Base-by-base conservation (phyloP, 2,113 vertebrate genomes). In the Noctilio leporinus region DNA sequence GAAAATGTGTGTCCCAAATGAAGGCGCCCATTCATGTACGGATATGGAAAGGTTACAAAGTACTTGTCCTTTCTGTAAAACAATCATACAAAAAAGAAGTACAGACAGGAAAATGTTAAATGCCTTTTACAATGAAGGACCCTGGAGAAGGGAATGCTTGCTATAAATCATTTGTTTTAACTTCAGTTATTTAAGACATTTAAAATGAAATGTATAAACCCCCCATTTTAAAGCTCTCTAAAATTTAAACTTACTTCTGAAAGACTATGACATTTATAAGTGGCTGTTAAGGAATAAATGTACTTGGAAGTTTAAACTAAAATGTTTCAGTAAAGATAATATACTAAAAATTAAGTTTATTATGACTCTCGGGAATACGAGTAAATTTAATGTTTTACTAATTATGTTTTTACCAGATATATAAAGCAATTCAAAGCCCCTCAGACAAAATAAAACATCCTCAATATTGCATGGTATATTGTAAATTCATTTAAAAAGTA, bases 11-110 rank as follows among this genome's bases (percentile, higher is more conserved):
- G 99, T 70, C 99, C 99, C 89, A 99, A 98, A 96, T 99, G 99
- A 96, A 99, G 98, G 26, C 99, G 99, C 43, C 99, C 99, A 22
- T 99, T 99, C 99, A 99, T 99, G 97, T 99, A 99, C 0, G 99
- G 99, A 88, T 99, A 99, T 1, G 99, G 99, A 94, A 99, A 99
- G 12, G 99, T 99, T 80, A 99, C 99, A 96, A 99, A 98, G 97
- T 98, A 99, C 95, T 99, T 99, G 95, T 96, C 98, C 94, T 99
- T 99, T 97, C 99, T 99, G 96, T 16, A 93, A 97, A 95, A 87
- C 33, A 73, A 90, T 28, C 40, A 85, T 3, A 72, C 76, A 73
- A 28, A 87, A 96, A 96, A 96, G 91, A 95, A 51, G 83, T 10
- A 94, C 75, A 96, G 53, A 95, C 55, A 57, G 93, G 59, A 86